A percentile compares a stretch with the other conserved stretches of the same genome.
phyloP scores from a whole-genome alignment of 2,113 vertebrate genomes.

The Cervus canadensis region DNA sequence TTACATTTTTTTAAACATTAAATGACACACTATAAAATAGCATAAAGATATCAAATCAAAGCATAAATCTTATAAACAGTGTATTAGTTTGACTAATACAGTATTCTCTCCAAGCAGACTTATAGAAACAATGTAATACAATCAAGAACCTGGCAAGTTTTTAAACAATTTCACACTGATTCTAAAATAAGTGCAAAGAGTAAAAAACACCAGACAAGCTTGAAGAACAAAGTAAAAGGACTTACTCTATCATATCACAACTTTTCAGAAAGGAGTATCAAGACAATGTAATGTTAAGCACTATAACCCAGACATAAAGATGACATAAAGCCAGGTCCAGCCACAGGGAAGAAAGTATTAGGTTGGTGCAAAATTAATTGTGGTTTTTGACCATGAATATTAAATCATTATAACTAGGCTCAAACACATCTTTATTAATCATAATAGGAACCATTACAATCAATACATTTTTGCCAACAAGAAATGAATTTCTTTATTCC shows the following conservation, averaged over 20 bases:
- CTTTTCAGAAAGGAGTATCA: background rate
- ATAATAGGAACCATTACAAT: background rate
- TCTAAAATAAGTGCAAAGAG: background rate
- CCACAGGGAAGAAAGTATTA: background rate
- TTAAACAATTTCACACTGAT: background rate
- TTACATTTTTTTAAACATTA: background rate
- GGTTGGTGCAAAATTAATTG: background rate
- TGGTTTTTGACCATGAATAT: background rate
- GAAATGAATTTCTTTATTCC: background rate
- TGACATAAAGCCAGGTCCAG: background rate
- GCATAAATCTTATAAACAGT: background rate
- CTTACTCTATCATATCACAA: background rate
- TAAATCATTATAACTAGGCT: background rate
- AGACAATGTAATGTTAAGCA: background rate
- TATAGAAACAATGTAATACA: background rate
- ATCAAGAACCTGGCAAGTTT: background rate
- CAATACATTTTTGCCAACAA: background rate
- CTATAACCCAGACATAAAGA: background rate
- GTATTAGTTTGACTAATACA: background rate
- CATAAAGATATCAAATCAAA: background rate
- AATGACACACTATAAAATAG: background rate
- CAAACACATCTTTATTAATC: background rate
- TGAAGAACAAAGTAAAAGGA: background rate
- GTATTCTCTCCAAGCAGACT: background rate
- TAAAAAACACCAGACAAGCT: background rate